Percentiles rank a stretch among this genome's conserved stretches.
phyloP scores from a whole-genome alignment of 2,113 vertebrate species.

The Anarrhichthys ocellatus region DNA sequence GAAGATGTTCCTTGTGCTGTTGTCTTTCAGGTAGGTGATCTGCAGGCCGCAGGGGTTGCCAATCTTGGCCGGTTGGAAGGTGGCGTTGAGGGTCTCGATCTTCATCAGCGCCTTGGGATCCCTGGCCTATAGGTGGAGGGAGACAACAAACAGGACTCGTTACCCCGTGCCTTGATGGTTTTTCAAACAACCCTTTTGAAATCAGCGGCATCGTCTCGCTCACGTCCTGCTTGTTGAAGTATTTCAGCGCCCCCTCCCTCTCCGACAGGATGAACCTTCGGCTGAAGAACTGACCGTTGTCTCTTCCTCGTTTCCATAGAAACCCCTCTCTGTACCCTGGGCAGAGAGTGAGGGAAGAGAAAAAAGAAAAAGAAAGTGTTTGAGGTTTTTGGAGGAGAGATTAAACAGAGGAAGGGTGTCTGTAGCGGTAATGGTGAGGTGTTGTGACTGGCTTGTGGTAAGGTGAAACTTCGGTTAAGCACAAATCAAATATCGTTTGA shows the following conservation, averaged over 20 bases:
- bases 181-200: neutral
- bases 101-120: slow-evolving; percentile 95
- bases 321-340: slow-evolving; percentile 95
- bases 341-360: slow-evolving; percentile 7
- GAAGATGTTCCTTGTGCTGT: slow-evolving; percentile 96
- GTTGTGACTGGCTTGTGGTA: slow-evolving; percentile 23
- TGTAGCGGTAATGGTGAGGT: slow-evolving; percentile 6
- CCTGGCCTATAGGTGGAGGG: slow-evolving; percentile 84
- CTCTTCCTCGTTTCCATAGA: slow-evolving; percentile 95
- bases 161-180: neutral
- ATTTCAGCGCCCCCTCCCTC: slow-evolving; percentile 93
- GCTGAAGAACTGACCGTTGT: slow-evolving; percentile 95
- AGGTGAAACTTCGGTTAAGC: slow-evolving; percentile 16
- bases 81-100: slow-evolving; percentile 92
- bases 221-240: slow-evolving; percentile 96
- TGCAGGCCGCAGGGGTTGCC: slow-evolving; percentile 93
- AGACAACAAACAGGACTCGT: neutral
- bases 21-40: slow-evolving; percentile 96
- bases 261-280: slow-evolving; percentile 94
- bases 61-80: slow-evolving; percentile 93
- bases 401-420: slow-evolving; percentile 29
- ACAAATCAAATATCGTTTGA: slow-evolving; percentile 41
- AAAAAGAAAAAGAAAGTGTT: neutral
- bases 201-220: slow-evolving; percentile 61
- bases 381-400: slow-evolving; percentile 24